Evolutionary conservation across 2,113 vertebrate species (phyloP), one percentile per base, ranked within the genome.

Genomic region (Varanus komodoensis): DNA sequence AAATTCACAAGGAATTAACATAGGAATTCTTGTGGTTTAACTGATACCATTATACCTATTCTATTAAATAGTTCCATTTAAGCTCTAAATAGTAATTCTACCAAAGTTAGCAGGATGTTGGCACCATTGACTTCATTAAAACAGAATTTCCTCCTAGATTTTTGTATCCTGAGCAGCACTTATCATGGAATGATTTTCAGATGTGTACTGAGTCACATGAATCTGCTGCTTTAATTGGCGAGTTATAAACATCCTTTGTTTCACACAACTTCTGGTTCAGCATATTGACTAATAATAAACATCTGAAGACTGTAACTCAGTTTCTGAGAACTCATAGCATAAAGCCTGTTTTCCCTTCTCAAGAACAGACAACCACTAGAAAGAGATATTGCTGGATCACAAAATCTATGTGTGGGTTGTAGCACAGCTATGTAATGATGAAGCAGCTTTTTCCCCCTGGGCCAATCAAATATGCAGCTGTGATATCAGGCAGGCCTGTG

Each of bases 1-100:
- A 64, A 9, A 52, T 69, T 34, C 8, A 19, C 2, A 88, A 54
- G 23, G 82, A 82, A 92, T 89, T 91, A 79, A 87, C 14, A 9
- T 21, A 88, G 19, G 8, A 75, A 21, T 79, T 2, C 29, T 38
- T 64, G n/a, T 9, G 61, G 17, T 85, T 54, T 71, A 71, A 19
- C 27, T n/a, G 67, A 71, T 32, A 4, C 27, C 44, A 71, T 23
- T 6, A 19, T 5, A 11, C 6, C 25, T 48, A 8, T 71, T n/a
- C 38, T 44, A 44, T 44, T 44, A 44, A 44, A 44, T 44, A 44
- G 38, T 44, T 44, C 38, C 3, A 44, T 44, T 44, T 44, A 44
- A 44, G 38, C 38, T 44, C 38, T 44, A 44, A 44, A 44, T 44
- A 44, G 38, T 44, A 1, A 44, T 44, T 44, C 44, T 50, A 38